Percentiles rank a stretch among this genome's conserved stretches.
Conservation (phyloP, 2,888 invertebrate genomes). For the Hydrotaea diabolus region DNA sequence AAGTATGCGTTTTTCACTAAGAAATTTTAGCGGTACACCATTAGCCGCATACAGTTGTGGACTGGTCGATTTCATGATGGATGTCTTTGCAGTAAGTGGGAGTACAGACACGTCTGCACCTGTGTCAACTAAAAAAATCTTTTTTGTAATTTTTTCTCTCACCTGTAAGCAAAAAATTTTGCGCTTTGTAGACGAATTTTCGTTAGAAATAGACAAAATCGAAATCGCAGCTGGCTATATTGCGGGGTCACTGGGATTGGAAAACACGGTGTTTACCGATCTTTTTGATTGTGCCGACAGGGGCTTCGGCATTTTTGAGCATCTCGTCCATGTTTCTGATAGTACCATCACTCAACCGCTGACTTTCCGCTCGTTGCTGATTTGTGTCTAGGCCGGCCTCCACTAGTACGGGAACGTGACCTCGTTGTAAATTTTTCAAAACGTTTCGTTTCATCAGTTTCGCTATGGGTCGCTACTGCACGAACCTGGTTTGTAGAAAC, state of each 20-base stretch:
- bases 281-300: slow-evolving; percentile 16
- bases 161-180: slow-evolving; percentile 41
- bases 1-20: neutral
- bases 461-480: slow-evolving; percentile 1
- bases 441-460: slow-evolving; percentile 16
- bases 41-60: neutral
- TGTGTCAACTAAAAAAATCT: neutral
- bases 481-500: neutral
- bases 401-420: slow-evolving; percentile 23
- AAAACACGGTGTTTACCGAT: neutral
- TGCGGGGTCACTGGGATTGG: neutral
- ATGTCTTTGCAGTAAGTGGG: neutral
- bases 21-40: neutral
- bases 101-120: neutral
- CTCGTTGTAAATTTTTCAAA: slow-evolving; percentile 18
- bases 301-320: slow-evolving; percentile 45
- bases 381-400: neutral
- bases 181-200: neutral
- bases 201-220: neutral
- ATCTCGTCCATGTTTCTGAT: slow-evolving; percentile 1
- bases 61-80: neutral
- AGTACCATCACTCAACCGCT: slow-evolving; percentile 24
- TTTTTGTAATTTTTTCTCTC: slow-evolving; percentile 1
- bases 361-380: neutral
- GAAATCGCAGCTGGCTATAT: slow-evolving; percentile 7